These are phyloP conservation scores for Solen grandis DNA, from an alignment of 1,140 invertebrate species.

Conservation along the genomic window DNA sequence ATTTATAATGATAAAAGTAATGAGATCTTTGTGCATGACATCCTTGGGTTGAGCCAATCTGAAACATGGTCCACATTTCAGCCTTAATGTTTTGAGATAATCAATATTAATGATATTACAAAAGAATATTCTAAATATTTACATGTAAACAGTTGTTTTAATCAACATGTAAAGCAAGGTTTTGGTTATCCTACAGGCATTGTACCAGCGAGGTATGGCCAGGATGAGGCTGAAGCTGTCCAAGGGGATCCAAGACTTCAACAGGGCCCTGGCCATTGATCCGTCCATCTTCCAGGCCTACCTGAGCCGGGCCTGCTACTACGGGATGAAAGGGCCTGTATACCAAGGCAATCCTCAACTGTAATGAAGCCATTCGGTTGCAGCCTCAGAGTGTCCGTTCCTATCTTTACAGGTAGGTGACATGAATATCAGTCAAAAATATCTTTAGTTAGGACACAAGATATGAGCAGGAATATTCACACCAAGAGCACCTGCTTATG, in stretches of 20 bases:
- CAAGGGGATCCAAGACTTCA: conserved; percentile 79
- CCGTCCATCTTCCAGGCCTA: conserved; percentile 80
- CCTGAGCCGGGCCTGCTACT: conserved; percentile 79
- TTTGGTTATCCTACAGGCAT: conserved; percentile 76
- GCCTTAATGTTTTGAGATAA: no score
- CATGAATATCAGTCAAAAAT: no score
- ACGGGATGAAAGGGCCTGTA: conserved; percentile 76
- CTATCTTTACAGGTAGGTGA: conserved; percentile 77
- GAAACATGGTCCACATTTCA: not conserved
- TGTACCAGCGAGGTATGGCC: conserved; percentile 77
- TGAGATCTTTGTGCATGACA: no score
- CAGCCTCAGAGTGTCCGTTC: conserved; percentile 79
- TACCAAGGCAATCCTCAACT: conserved; percentile 81
- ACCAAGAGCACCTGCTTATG: no score
- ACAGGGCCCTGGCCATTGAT: conserved; percentile 79
- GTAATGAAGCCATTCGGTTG: conserved; percentile 80
- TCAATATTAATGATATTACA: no score
- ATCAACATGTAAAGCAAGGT: no score
- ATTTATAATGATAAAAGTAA: no score
- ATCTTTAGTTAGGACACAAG: no score
- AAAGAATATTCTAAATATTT: no score
- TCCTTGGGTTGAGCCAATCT: no score
- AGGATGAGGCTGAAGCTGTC: conserved; percentile 71
- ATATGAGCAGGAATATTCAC: no score
- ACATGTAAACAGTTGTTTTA: no score